phyloP scores from a whole-genome alignment of 2,888 invertebrate genomes.

The Eupithecia abbreviata region DNA sequence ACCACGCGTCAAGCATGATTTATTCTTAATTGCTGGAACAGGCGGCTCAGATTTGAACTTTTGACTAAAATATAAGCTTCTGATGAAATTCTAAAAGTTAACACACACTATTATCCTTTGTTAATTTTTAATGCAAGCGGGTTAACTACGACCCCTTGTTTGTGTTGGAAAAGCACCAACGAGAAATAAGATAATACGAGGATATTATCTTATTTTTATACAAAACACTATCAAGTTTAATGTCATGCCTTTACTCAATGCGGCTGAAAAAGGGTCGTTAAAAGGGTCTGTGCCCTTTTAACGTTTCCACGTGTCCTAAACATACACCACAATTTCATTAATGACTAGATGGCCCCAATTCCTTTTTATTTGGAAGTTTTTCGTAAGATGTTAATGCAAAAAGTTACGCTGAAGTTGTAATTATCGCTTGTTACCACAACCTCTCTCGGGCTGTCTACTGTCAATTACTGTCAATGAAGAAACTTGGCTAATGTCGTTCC shows the following conservation, averaged over 20 bases:
- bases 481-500: not conserved
- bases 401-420: not conserved
- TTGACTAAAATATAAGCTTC: not conserved
- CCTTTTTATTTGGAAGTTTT: not conserved
- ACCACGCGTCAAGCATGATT: slow-evolving; percentile 14
- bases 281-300: not conserved
- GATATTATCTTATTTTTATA: slow-evolving; percentile 14
- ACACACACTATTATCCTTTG: too few relatives aligned
- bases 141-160: too few relatives aligned
- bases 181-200: too few relatives aligned
- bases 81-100: not conserved
- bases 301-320: slow-evolving; percentile 27
- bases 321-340: slow-evolving; percentile 56
- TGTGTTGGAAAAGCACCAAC: too few relatives aligned
- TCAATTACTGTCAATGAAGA: not conserved
- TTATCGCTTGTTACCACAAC: too few relatives aligned
- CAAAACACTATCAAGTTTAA: not conserved
- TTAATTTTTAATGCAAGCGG: too few relatives aligned
- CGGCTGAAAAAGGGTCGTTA: not conserved
- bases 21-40: slow-evolving; percentile 5
- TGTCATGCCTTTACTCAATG: not conserved
- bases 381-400: not conserved
- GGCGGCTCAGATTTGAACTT: not conserved
- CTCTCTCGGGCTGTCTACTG: not conserved
- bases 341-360: slow-evolving; percentile 24